Evolutionary conservation across 1,140 invertebrate genomes (phyloP).

Genomic region (Episyrphus balteatus): DNA sequence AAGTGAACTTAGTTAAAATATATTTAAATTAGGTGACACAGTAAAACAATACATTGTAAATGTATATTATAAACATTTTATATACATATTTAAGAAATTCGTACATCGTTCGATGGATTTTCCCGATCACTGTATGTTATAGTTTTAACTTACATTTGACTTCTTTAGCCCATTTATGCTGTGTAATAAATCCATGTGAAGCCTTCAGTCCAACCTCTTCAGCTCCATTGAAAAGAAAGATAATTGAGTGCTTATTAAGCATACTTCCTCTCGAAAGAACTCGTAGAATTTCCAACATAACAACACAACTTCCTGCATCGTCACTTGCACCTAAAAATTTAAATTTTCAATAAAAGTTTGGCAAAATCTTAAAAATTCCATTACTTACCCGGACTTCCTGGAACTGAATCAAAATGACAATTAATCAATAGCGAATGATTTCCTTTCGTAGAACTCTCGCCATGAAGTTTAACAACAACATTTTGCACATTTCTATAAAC

Average conservation of each 20-base stretch:
- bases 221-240: conserved; percentile 83
- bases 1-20: no score
- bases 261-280: conserved; percentile 52
- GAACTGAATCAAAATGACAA: conserved; percentile 73
- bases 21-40: no score
- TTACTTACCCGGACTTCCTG: conserved; percentile 35
- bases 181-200: conserved; percentile 63
- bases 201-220: conserved; percentile 78
- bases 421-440: conserved; percentile 58
- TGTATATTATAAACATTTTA: no score
- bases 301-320: conserved; percentile 64
- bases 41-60: no score
- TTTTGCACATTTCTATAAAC: conserved; percentile 50
- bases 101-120: no score
- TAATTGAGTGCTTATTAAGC: conserved; percentile 54
- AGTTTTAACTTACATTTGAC: conserved; percentile 37
- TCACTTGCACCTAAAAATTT: conserved; percentile 49
- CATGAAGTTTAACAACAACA: conserved; percentile 54
- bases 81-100: no score
- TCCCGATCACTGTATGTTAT: no score
- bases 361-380: conserved; percentile 13
- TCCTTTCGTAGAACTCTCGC: conserved; percentile 24
- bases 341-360: no score
- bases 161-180: conserved; percentile 55
- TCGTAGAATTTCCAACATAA: conserved; percentile 78